A percentile compares a stretch with the other conserved stretches of the same genome.
phyloP scores from a whole-genome alignment of 2,888 invertebrate genomes.

The Tromatobia lineatoria region DNA sequence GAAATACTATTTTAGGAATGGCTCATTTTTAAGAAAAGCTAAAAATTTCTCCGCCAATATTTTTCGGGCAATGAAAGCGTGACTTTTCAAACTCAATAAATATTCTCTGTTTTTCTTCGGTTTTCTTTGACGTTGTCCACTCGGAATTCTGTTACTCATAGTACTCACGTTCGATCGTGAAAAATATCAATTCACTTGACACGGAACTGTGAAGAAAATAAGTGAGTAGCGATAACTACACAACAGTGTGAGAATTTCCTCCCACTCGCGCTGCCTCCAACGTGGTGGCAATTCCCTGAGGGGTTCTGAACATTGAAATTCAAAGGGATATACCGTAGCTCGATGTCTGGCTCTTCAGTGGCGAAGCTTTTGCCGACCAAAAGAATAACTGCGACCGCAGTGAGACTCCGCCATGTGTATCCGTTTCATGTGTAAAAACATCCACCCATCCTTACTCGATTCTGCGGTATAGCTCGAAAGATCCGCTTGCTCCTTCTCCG shows the following conservation, averaged over 20 bases:
- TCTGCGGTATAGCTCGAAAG: neutral
- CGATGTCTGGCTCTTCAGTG: conserved; percentile 63
- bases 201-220: neutral
- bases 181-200: conserved; percentile 54
- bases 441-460: neutral
- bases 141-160: neutral
- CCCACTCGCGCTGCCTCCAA: conserved; percentile 11
- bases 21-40: no score
- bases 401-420: conserved; percentile 38
- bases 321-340: conserved; percentile 67
- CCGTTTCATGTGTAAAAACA: conserved; percentile 28
- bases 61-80: no score
- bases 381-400: conserved; percentile 53
- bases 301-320: conserved; percentile 72
- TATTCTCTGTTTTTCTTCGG: no score
- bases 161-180: neutral
- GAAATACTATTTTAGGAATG: no score
- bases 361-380: conserved; percentile 28
- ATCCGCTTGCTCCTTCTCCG: neutral
- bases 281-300: conserved; percentile 67
- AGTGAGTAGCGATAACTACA: conserved; percentile 38
- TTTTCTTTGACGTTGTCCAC: no score
- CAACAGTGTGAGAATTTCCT: conserved; percentile 30
- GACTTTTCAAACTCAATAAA: no score
- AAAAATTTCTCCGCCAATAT: no score